phyloP scores from a whole-genome alignment of 2,888 invertebrate genomes.

The Tineola bisselliella region DNA sequence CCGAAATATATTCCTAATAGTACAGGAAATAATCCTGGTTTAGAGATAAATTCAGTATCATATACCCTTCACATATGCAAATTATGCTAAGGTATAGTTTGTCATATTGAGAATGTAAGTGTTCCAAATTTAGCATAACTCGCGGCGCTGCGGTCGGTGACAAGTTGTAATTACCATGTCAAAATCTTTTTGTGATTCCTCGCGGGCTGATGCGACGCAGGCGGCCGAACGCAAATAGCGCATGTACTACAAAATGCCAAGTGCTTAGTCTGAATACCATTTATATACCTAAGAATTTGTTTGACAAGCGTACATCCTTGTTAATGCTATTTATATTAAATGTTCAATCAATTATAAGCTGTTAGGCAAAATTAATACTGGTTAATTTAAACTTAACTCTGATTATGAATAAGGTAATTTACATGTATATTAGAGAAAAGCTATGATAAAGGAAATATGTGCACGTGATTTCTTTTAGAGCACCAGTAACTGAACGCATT shows the following conservation, averaged over 20 bases:
- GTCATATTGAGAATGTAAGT: neutral
- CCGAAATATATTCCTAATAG: no score
- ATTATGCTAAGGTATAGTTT: neutral
- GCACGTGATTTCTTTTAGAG: no score
- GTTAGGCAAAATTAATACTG: no score
- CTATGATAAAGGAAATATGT: no score
- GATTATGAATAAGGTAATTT: no score
- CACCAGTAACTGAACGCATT: no score
- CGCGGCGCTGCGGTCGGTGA: slow-evolving; percentile 14
- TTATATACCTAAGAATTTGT: neutral
- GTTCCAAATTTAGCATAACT: slow-evolving; percentile 22
- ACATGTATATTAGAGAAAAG: no score
- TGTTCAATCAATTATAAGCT: no score
- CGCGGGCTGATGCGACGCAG: slow-evolving; percentile 25
- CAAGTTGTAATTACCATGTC: slow-evolving; percentile 27
- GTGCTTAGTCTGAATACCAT: neutral
- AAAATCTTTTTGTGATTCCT: slow-evolving; percentile 30
- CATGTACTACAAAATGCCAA: slow-evolving; percentile 15
- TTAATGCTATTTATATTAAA: neutral
- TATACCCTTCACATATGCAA: no score
- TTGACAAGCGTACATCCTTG: neutral
- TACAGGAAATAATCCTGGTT: no score
- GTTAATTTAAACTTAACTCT: no score
- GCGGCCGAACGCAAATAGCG: slow-evolving; percentile 25
- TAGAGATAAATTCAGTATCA: no score